These are phyloP conservation scores for Miichthys miiuy DNA, from an alignment of 2,797 vertebrate species.

Conservation along the genomic window DNA sequence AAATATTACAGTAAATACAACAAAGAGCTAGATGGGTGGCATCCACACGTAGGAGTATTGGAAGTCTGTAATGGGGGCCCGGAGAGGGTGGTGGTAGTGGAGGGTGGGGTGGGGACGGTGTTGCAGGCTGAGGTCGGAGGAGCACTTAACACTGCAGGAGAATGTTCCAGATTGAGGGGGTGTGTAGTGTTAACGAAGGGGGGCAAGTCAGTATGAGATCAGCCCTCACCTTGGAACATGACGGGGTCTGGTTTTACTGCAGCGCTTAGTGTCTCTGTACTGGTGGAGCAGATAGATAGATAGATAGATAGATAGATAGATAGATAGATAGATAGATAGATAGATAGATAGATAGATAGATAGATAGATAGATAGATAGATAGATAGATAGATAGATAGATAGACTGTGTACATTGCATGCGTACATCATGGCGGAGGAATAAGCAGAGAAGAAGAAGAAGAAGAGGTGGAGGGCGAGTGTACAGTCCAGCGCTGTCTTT, in stretches of 20 bases:
- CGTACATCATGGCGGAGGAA: neutral
- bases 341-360: constrained; percentile 28
- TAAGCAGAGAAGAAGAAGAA: constrained; percentile 23
- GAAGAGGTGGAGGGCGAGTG: constrained; percentile 40
- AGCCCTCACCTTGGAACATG: constrained; percentile 67
- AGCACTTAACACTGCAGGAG: constrained; percentile 64
- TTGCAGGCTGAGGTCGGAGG: constrained; percentile 34
- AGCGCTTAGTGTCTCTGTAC: constrained; percentile 40
- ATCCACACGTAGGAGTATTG: neutral
- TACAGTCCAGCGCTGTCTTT: constrained; percentile 67
- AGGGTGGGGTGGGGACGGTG: neutral
- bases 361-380: constrained; percentile 42
- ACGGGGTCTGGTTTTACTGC: constrained; percentile 57
- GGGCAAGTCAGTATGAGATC: constrained; percentile 68
- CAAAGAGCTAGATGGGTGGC: neutral
- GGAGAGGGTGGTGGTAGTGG: neutral
- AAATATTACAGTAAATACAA: neutral
- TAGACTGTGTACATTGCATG: neutral
- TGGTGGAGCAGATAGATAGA: neutral
- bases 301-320: neutral
- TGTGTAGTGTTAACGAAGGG: constrained; percentile 59
- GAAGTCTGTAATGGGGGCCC: constrained; percentile 6
- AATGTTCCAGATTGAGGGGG: constrained; percentile 50
- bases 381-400: constrained; percentile 31
- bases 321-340: constrained; percentile 5